Evolutionary conservation across 2,888 invertebrate genomes (phyloP).

Genomic region (Gortyna flavago): DNA sequence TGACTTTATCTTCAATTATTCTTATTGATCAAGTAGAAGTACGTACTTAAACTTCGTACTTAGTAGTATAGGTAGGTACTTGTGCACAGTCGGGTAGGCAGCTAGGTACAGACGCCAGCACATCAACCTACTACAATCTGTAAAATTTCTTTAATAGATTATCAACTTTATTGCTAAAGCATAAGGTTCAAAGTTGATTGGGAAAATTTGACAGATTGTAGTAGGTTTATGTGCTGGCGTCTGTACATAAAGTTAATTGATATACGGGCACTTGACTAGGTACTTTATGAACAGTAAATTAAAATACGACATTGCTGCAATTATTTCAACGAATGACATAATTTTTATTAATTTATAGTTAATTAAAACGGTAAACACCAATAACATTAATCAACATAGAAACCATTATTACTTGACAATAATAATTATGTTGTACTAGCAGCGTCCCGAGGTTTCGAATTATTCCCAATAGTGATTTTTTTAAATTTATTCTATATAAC

Average conservation of each 20-base stretch:
- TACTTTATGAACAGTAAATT: constrained; percentile 7
- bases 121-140: too few relatives aligned
- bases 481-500: too few relatives aligned
- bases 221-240: too few relatives aligned
- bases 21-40: neutral
- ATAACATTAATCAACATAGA: neutral
- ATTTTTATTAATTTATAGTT: neutral
- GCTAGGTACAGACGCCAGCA: too few relatives aligned
- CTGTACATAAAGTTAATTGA: constrained; percentile 18
- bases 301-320: constrained; percentile 21
- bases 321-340: constrained; percentile 15
- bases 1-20: neutral
- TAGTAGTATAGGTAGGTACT: too few relatives aligned
- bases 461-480: too few relatives aligned
- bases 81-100: neutral
- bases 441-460: too few relatives aligned
- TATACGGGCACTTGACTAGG: constrained; percentile 15
- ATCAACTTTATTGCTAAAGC: too few relatives aligned
- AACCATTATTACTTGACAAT: neutral
- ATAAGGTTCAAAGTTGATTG: too few relatives aligned
- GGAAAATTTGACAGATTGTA: too few relatives aligned
- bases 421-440: neutral
- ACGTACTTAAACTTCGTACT: neutral
- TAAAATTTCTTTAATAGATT: too few relatives aligned
- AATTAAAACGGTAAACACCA: neutral